A percentile compares a stretch with the other conserved stretches of the same genome.
phyloP scores from a whole-genome alignment of 2,113 vertebrate genomes.

The Apaloderma vittatum region DNA sequence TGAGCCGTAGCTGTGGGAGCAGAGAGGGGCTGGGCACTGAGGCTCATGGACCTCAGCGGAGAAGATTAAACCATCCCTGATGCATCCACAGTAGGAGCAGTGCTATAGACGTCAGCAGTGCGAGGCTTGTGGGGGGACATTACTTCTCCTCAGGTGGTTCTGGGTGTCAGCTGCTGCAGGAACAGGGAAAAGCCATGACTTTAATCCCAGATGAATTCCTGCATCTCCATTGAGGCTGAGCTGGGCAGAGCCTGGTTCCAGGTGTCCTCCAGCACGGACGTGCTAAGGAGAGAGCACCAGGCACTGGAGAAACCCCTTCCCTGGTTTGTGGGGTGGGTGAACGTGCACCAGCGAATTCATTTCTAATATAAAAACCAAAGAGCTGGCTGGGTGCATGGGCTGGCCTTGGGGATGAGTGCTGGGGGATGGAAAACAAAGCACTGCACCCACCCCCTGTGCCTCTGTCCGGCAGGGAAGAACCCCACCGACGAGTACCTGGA shows the following conservation, averaged over 20 bases:
- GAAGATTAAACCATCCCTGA: background rate
- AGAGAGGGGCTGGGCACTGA: background rate
- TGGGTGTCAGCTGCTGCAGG: background rate
- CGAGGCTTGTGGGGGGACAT: rapidly evolving
- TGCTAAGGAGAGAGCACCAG: background rate
- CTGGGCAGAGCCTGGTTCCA: background rate
- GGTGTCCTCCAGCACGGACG: rapidly evolving
- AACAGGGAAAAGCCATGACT: rapidly evolving
- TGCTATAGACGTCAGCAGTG: background rate
- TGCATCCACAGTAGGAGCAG: background rate
- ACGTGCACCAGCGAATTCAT: background rate
- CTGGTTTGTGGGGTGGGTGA: rapidly evolving
- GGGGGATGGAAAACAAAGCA: no score
- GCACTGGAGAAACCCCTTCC: background rate
- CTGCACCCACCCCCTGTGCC: background rate
- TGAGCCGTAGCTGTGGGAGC: background rate
- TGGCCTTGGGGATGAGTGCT: background rate
- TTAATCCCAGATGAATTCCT: background rate
- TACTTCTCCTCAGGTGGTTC: rapidly evolving
- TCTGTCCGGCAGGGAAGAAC: constrained; percentile 89
- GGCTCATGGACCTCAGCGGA: rapidly evolving
- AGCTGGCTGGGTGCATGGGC: background rate
- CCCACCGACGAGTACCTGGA: constrained; percentile 97
- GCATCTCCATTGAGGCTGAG: background rate
- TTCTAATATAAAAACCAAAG: background rate